phyloP scores from a whole-genome alignment of 2,113 vertebrate species.

The Lophius piscatorius region DNA sequence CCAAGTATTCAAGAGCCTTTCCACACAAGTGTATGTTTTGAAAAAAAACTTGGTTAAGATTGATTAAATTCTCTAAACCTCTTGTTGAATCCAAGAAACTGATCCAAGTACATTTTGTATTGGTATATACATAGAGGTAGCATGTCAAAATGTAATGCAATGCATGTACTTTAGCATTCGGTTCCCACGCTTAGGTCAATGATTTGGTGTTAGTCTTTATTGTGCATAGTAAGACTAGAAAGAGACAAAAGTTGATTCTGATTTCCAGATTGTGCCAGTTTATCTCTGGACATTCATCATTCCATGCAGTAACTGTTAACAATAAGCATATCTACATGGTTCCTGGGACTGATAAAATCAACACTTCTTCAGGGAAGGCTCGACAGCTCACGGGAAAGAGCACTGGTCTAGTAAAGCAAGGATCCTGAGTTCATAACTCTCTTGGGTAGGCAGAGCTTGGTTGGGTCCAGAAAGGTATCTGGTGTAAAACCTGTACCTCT shows the following conservation, averaged over 20 bases:
- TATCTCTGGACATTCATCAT: conserved; percentile 19
- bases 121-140: conserved; percentile 59
- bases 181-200: conserved; percentile 28
- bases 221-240: conserved; percentile 37
- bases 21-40: conserved; percentile 40
- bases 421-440: too few species aligned
- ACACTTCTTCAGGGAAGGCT: too few species aligned
- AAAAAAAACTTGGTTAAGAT: conserved; percentile 46
- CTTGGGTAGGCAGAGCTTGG: too few species aligned
- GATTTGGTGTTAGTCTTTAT: conserved; percentile 37
- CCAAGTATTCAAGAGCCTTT: conserved; percentile 31
- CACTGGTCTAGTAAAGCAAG: too few species aligned
- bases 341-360: conserved; percentile 50
- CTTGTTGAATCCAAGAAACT: conserved; percentile 19
- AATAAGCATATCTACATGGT: conserved; percentile 29
- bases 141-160: conserved; percentile 61
- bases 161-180: conserved; percentile 66
- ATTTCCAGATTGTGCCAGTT: conserved; percentile 16
- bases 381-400: too few species aligned
- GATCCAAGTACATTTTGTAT: conserved; percentile 52
- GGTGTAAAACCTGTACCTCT: too few species aligned
- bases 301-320: conserved; percentile 50
- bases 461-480: too few species aligned
- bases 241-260: conserved; percentile 17
- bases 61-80: conserved; percentile 17